These are phyloP conservation scores for Craterocephalus amniculus DNA, from an alignment of 2,797 vertebrate genomes.

Conservation along the genomic window DNA sequence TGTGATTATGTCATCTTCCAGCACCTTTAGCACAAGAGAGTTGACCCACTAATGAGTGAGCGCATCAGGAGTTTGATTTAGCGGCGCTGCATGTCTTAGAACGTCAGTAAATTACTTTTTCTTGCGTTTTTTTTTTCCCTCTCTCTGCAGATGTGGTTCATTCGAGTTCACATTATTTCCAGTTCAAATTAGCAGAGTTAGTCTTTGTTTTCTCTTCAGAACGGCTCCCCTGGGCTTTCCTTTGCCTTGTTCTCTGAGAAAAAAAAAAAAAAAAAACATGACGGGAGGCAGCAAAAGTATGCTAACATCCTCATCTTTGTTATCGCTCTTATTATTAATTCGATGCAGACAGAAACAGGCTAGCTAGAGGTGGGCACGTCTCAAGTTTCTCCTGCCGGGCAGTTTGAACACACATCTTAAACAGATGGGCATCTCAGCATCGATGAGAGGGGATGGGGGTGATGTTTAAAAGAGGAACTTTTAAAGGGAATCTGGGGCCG, in stretches of 20 bases:
- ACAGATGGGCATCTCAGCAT: constrained; percentile 35
- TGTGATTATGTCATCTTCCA: constrained; percentile 59
- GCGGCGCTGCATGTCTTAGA: constrained; percentile 31
- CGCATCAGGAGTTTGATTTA: constrained; percentile 47
- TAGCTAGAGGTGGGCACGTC: constrained; percentile 11
- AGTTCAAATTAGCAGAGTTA: constrained; percentile 58
- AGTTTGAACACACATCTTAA: constrained; percentile 6
- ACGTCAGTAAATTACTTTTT: constrained; percentile 19
- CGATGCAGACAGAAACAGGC: constrained; percentile 16
- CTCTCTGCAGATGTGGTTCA: constrained; percentile 50
- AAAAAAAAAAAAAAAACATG: constrained; percentile 28
- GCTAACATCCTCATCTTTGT: constrained; percentile 47
- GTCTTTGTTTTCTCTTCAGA: constrained; percentile 66
- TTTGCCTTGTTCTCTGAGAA: constrained; percentile 53
- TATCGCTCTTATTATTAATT: constrained; percentile 38
- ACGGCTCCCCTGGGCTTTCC: constrained; percentile 51
- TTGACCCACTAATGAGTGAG: constrained; percentile 35
- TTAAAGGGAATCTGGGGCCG: constrained; percentile 40
- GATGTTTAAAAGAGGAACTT: constrained; percentile 27
- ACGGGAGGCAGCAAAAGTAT: constrained; percentile 37
- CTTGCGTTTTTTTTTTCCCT: background rate
- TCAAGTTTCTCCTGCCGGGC: constrained; percentile 29
- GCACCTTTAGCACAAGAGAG: constrained; percentile 36
- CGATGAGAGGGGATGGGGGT: constrained; percentile 30
- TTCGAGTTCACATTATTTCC: constrained; percentile 55